Conservation (phyloP, 2,113 vertebrate genomes). For the Malurus elegans region DNA sequence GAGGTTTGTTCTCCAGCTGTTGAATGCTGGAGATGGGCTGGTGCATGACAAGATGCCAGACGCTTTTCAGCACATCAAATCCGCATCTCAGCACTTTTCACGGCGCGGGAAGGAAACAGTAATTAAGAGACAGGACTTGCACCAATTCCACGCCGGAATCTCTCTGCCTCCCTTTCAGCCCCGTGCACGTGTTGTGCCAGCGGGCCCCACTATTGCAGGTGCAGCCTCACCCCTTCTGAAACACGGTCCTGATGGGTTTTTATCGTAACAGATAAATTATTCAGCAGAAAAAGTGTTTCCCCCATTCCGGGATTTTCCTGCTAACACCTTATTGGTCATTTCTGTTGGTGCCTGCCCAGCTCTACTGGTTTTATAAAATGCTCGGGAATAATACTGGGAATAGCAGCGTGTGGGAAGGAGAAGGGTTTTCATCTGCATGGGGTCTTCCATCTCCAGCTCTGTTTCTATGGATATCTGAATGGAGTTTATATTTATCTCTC, state of each 20-base stretch:
- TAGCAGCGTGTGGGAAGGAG: conserved; percentile 42
- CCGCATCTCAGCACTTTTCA: conserved; percentile 27
- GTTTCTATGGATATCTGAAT: conserved; percentile 68
- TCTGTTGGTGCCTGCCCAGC: background rate
- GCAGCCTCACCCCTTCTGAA: background rate
- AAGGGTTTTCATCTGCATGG: conserved; percentile 59
- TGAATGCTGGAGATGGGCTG: conserved; percentile 28
- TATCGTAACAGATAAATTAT: background rate
- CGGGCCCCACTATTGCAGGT: background rate
- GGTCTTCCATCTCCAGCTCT: conserved; percentile 62
- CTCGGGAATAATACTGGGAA: conserved; percentile 32
- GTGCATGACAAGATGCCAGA: conserved; percentile 38
- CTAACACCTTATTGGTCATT: background rate
- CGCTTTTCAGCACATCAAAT: conserved; percentile 23
- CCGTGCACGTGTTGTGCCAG: background rate
- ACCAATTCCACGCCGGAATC: background rate
- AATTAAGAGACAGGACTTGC: conserved; percentile 12
- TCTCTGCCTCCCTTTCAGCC: background rate
- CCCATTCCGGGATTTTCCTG: background rate
- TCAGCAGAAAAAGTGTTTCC: background rate
- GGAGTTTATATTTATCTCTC: conserved; percentile 63
- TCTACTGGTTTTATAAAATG: background rate
- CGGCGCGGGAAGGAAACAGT: background rate
- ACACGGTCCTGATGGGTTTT: too few relatives aligned
- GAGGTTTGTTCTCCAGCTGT: conserved; percentile 17